Base-by-base conservation (phyloP, 2,113 vertebrate species). In the Sinosuthora webbiana region DNA sequence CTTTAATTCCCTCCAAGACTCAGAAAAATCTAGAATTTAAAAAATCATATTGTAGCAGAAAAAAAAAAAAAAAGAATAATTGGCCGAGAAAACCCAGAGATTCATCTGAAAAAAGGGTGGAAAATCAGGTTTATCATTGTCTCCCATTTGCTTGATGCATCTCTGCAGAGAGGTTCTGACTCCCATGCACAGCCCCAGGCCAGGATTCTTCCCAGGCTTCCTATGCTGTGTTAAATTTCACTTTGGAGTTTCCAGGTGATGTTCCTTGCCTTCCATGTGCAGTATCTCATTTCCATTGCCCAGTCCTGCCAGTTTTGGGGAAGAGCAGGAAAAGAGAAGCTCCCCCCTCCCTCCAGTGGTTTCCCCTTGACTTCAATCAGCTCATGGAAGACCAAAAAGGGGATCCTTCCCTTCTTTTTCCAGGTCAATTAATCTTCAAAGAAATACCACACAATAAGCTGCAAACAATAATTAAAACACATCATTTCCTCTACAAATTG, bases 271-370 rank as follows among this genome's bases (percentile, higher is more conserved):
- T 23, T 7, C 9, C 6, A 4, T 2, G 7, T n/a, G 37, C 21
- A 33, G 9, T 1, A 5, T 55, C 47, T 68, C 2, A 0, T 25
- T 50, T 44, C 0, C 0, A 4, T 10, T 65, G 6, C 49, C 8
- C 17, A 21, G 21, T 30, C 25, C 59, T 64, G 25, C 5, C 49
- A 23, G 24, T 8, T 37, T 37, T 37, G 49, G 27, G 37, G 18
- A 90, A 49, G 10, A 60, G 12, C 21, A 52, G 21, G 50, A 47
- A 39, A 44, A 23, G 25, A 64, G 22, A 2, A 74, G 7, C 16
- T 21, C 21, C 30, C 7, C 10, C 2, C 9, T 62, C 63, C 28
- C 24, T 49, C 16, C 56, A 25, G 27, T 13, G 31, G 10, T 24
- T 65, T 70, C 31, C 28, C 44, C n/a, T 44, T 30, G 50, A 19